Evolutionary conservation across 1,140 invertebrate genomes (phyloP).

Genomic region (Megalonaias nervosa): DNA sequence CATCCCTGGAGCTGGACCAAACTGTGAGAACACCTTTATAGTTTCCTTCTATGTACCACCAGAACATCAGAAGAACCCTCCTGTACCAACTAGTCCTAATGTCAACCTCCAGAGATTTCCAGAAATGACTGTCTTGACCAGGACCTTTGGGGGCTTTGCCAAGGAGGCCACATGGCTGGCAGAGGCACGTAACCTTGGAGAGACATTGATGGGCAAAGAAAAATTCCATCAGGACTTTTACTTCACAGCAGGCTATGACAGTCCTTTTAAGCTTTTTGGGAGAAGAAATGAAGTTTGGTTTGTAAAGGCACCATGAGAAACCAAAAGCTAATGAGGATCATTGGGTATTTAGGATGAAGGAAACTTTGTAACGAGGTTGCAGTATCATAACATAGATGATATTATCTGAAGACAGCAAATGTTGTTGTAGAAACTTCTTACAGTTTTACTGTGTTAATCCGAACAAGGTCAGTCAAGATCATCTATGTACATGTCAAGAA

Average conservation of each 20-base stretch:
- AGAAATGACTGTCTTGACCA: constrained; percentile 56
- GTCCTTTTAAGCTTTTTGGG: constrained; percentile 59
- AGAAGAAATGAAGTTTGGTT: constrained; percentile 64
- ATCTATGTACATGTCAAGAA: too few species aligned
- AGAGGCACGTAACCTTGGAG: constrained; percentile 40
- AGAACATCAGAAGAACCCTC: constrained; percentile 58
- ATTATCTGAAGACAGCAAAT: too few species aligned
- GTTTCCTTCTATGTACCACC: constrained; percentile 68
- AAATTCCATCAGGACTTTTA: constrained; percentile 43
- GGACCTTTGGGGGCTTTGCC: constrained; percentile 57
- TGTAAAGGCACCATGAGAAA: constrained; percentile 23
- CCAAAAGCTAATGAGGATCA: too few species aligned
- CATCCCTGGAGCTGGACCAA: constrained; percentile 65
- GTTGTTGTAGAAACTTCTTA: too few species aligned
- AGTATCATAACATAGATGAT: too few species aligned
- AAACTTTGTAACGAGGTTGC: too few species aligned
- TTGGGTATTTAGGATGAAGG: too few species aligned
- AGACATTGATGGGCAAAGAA: constrained; percentile 36
- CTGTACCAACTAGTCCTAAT: constrained; percentile 57
- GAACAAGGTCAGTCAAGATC: too few species aligned
- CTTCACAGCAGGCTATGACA: constrained; percentile 61
- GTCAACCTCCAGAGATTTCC: constrained; percentile 66
- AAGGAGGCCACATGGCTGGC: constrained; percentile 51
- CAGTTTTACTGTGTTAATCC: too few species aligned
- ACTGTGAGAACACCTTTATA: constrained; percentile 67